Evolutionary conservation across 2,113 vertebrate species (phyloP), one percentile per base, ranked within the genome.

Genomic region (Acanthochromis polyacanthus): DNA sequence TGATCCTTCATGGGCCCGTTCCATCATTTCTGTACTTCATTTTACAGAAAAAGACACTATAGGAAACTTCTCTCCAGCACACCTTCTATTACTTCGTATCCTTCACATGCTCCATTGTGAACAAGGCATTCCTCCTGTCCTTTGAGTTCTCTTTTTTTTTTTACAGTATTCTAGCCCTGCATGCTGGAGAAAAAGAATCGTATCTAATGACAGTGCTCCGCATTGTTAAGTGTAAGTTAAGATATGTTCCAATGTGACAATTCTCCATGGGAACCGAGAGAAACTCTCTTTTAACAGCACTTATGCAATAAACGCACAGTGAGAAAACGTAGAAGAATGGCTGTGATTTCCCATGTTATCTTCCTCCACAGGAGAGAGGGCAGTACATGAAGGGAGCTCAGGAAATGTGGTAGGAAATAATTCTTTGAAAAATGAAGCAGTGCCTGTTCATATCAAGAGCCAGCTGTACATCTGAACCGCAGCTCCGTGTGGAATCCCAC

Each of bases 321-420:
- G 11, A 57, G 53, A 55, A 52, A 32, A 46, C 14, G 7, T 8
- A 36, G 14, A 50, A 10, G 38, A 38, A 76, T 11, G 40, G 25
- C 62, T 17, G 15, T 32, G 50, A 22, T 75, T 72, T 55, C n/a
- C 32, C 14, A 22, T 50, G 3, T 46, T 78, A 51, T 59, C 38
- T 58, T 57, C 57, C 57, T 69, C 5, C 32, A 62, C 71, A 58
- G 10, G 40, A 74, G 20, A 28, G n/a, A 58, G 10, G 48, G 65
- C 20, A 22, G n/a, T 12, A 57, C 48, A 72, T 65, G 61, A 71
- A 71, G 48, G 43, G 36, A 82, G 64, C 17, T 28, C 17, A 20
- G 55, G 72, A 74, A 59, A 68, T 59, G 45, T n/a, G 38, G 17
- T 30, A n/a, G 58, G 66, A 76, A 85, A 75, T 80, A 67, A 80